Percentiles rank a stretch among this genome's conserved stretches.
phyloP scores from a whole-genome alignment of 2,113 vertebrate genomes.

The Corapipo altera region DNA sequence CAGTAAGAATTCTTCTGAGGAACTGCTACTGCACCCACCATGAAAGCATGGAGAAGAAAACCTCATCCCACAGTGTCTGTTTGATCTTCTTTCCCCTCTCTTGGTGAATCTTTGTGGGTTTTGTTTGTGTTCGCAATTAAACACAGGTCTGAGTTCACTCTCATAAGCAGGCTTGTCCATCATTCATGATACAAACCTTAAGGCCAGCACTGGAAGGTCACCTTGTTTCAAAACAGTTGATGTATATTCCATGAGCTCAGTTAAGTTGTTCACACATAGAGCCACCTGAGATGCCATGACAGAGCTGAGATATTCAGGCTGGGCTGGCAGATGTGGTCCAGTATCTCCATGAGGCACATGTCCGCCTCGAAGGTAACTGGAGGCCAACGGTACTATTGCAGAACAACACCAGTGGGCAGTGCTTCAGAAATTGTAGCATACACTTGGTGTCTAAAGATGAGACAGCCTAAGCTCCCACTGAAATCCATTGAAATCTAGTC shows the following conservation, averaged over 20 bases:
- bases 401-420: neutral
- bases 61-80: neutral
- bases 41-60: neutral
- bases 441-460: neutral
- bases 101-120: neutral
- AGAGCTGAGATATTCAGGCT: neutral
- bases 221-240: neutral
- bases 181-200: neutral
- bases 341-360: neutral
- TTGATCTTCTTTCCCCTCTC: neutral
- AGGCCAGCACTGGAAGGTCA: neutral
- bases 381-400: neutral
- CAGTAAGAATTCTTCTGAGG: constrained; percentile 19
- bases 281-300: neutral
- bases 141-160: neutral
- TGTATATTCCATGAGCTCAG: neutral
- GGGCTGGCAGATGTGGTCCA: neutral
- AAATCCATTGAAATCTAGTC: neutral
- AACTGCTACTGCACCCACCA: neutral
- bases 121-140: neutral
- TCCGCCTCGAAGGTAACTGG: neutral
- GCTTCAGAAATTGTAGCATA: neutral
- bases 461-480: neutral
- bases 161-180: neutral
- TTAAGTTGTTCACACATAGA: neutral